These are phyloP conservation scores for Xiphorhynchus elegans DNA, from an alignment of 2,113 vertebrate species.

Conservation along the genomic window DNA sequence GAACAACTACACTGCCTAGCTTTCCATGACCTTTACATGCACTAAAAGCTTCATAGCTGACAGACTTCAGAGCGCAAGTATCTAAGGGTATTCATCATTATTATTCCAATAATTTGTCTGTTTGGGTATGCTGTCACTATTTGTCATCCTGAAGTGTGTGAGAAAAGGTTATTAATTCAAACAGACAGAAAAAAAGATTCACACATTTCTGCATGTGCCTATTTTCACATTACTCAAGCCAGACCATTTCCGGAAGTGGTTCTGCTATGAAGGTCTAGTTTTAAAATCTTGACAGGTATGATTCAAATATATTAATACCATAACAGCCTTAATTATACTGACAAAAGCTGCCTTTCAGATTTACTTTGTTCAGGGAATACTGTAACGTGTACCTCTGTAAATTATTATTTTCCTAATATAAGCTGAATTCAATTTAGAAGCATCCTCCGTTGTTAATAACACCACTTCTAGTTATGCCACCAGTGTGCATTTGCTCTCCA, in stretches of 20 bases:
- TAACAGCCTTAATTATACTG: not conserved
- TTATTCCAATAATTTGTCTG: not conserved
- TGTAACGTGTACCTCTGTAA: not conserved
- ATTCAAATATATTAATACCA: not conserved
- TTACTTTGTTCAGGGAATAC: not conserved
- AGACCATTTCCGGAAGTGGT: not conserved
- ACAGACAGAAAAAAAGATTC: not conserved
- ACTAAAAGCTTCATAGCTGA: not conserved
- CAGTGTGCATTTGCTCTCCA: not conserved
- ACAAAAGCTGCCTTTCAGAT: constrained; percentile 3
- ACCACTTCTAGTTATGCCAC: not conserved
- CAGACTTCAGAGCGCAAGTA: not conserved
- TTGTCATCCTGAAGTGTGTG: not conserved
- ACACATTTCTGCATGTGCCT: not conserved
- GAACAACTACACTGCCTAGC: not conserved
- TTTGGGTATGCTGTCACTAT: not conserved
- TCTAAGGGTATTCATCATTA: not conserved
- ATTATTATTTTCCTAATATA: not conserved
- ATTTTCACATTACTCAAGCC: not conserved
- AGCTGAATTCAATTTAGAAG: not conserved
- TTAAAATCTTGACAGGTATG: not conserved
- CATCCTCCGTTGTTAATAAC: not conserved
- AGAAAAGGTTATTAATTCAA: not conserved
- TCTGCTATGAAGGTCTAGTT: not conserved
- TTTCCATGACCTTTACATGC: not conserved